These are phyloP conservation scores for Xiphydria camelus DNA, from an alignment of 2,888 invertebrate genomes.

Conservation along the genomic window DNA sequence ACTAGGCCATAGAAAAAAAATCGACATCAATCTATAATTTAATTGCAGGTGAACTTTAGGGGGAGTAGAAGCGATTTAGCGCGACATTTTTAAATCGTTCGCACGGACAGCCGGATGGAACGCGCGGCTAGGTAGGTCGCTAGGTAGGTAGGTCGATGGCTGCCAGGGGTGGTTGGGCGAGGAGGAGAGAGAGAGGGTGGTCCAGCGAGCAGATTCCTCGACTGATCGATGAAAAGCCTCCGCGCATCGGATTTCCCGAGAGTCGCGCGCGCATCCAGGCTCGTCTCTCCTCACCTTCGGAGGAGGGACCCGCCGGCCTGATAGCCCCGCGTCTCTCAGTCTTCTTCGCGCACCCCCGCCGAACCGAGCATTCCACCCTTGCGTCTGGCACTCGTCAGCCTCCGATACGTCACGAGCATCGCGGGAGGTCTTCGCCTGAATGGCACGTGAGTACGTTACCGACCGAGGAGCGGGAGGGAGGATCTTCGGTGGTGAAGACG, in stretches of 20 bases:
- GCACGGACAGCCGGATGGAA: no score
- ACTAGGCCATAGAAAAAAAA: no score
- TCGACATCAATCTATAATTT: no score
- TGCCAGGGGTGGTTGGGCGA: background rate
- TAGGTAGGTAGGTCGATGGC: background rate
- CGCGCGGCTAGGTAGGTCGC: background rate
- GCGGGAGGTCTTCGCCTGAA: no score
- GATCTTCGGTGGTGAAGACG: no score
- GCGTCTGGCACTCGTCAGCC: background rate
- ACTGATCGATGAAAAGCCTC: constrained; percentile 49
- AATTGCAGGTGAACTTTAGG: no score
- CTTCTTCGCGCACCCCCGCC: constrained; percentile 29
- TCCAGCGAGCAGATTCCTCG: constrained; percentile 54
- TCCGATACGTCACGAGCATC: background rate
- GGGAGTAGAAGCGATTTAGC: no score
- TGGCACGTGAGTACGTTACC: constrained; percentile 1
- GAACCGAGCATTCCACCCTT: no score
- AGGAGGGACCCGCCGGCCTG: no score
- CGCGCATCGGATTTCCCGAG: constrained; percentile 29
- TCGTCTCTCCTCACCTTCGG: constrained; percentile 25
- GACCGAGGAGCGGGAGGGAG: no score
- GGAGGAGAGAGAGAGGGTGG: constrained; percentile 35
- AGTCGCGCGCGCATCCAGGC: constrained; percentile 45
- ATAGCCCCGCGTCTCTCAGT: constrained; percentile 26
- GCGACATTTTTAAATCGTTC: no score